These are phyloP conservation scores for Apodemus sylvaticus DNA, from an alignment of 2,113 vertebrate genomes.

Conservation along the genomic window DNA sequence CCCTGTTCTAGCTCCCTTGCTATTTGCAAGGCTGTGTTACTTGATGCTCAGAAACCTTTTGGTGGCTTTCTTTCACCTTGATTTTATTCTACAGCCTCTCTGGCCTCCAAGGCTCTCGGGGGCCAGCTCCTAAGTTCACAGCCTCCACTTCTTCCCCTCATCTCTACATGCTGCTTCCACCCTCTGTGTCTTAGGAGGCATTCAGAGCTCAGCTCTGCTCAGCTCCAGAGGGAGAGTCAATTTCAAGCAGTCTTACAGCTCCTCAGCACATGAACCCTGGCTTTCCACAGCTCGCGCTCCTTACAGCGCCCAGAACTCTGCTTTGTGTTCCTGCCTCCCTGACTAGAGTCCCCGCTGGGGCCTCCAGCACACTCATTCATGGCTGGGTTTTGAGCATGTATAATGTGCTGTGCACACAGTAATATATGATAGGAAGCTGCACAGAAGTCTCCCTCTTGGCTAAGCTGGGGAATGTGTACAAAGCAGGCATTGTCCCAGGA, in stretches of 20 bases:
- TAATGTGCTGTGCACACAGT: neutral
- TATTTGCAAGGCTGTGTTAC: neutral
- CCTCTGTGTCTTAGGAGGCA: neutral
- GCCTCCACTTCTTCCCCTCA: neutral
- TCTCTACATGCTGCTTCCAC: accelerated
- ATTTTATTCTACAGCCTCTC: neutral
- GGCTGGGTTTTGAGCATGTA: neutral
- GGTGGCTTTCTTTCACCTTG: neutral
- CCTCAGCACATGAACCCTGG: neutral
- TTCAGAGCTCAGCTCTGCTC: neutral
- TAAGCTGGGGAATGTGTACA: neutral
- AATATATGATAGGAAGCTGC: neutral
- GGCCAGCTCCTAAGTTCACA: neutral
- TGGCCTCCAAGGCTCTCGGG: neutral
- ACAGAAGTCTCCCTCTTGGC: neutral
- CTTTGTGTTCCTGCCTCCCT: neutral
- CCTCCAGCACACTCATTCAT: neutral
- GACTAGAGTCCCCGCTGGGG: too few relatives aligned
- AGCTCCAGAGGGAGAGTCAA: neutral
- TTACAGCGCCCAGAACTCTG: neutral
- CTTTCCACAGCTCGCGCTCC: neutral
- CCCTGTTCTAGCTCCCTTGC: neutral
- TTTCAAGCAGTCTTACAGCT: neutral
- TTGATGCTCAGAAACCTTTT: neutral
- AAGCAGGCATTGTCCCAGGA: neutral